Base-by-base conservation (phyloP, 1,140 invertebrate species). In the Trichomalopsis sarcophagae region DNA sequence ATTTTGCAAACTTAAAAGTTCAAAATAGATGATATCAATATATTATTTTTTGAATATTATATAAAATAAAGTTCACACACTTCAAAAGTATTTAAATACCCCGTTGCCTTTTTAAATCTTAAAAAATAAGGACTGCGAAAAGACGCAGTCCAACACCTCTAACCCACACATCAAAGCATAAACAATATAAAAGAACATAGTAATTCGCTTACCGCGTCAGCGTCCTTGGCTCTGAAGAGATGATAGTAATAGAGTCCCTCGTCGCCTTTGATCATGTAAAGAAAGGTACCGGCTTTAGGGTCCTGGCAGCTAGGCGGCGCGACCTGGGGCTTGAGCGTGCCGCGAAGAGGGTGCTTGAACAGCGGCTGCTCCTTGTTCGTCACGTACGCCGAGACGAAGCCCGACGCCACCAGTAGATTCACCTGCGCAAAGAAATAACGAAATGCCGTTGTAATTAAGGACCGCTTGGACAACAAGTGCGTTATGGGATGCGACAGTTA, bases 171-270 rank as follows among this genome's bases (percentile, higher is more conserved):
- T 74, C 73, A 40, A 74, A 74, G 30, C 5, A 40, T 27, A 7
- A 6, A 27, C 13, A 11, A 73, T 17, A 13, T 10, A 73, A 10
- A 62, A 27, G n/a, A 21, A 62, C 5, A 27, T 21, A 62, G 44
- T 69, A 69, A 50, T 10, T 40, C 2, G 88, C 88, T 92, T 80
- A 91, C 91, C 80, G 89, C 89, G 47, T 89, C 88, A 1, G 87
- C 85, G 81, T 92, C 89, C 85, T 91, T 91, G 40, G 90, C 89
- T 81, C 87, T 89, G 77, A 91, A 92, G 13, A 92, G 87, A 80
- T 92, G 90, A 88, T 89, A 92, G 77, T 91, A 89, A 81, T 90
- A 92, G 5, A 89, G 87, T 11, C 90, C 90, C 78, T 92, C 91
- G 10, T 92, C 89, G 2, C 89, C 91, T 87, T 91, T 91, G 66